A percentile compares a stretch with the other conserved stretches of the same genome.
These are phyloP conservation scores for Neria commutata DNA, from an alignment of 2,888 invertebrate genomes.

Conservation along the genomic window DNA sequence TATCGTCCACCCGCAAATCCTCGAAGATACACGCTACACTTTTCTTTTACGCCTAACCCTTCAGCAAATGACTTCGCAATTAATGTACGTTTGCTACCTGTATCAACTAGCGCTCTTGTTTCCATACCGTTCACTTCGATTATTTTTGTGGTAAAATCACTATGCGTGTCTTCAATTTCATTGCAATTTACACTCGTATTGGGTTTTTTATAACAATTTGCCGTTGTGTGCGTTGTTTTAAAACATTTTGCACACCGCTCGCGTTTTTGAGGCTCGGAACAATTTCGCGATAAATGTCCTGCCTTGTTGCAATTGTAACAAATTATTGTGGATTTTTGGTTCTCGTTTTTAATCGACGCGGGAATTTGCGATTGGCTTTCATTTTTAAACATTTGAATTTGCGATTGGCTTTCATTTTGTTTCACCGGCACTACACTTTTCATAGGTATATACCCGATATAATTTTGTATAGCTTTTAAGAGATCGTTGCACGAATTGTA, in stretches of 20 bases:
- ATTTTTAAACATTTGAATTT: too few species aligned
- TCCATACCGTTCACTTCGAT: constrained; percentile 7
- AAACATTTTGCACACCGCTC: constrained; percentile 7
- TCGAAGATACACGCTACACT: too few species aligned
- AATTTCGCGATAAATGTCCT: constrained; percentile 16
- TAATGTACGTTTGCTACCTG: constrained; percentile 11
- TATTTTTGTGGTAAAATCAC: background rate
- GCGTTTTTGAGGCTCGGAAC: constrained; percentile 16
- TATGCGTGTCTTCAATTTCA: background rate
- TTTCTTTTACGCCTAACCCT: too few species aligned
- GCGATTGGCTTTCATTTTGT: too few species aligned
- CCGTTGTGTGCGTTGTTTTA: constrained; percentile 1
- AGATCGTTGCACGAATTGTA: constrained; percentile 15
- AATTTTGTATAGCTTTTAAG: constrained; percentile 13
- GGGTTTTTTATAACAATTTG: background rate
- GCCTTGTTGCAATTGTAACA: constrained; percentile 21
- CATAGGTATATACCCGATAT: too few species aligned
- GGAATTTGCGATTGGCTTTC: too few species aligned
- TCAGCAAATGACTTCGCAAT: constrained; percentile 13
- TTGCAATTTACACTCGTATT: background rate
- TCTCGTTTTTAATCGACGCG: too few species aligned
- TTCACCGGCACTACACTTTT: too few species aligned
- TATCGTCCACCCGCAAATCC: constrained; percentile 15
- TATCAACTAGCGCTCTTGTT: constrained; percentile 16
- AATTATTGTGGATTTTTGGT: background rate